Conservation (phyloP, 2,113 vertebrate genomes). For the Clupea harengus region DNA sequence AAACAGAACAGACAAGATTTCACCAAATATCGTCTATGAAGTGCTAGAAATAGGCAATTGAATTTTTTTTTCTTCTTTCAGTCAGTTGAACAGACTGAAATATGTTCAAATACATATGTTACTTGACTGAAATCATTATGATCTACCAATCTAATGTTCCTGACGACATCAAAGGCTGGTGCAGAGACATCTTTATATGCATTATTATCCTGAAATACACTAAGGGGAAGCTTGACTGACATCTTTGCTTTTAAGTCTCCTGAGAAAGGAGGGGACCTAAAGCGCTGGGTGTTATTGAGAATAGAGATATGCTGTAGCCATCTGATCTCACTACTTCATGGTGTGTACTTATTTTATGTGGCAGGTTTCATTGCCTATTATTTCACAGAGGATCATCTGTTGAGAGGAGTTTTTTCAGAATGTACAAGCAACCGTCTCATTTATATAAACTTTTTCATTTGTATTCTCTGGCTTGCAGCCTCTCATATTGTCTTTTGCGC, state of each 20-base stretch:
- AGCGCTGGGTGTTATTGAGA: conserved; percentile 3
- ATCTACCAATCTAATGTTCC: neutral
- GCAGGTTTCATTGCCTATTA: neutral
- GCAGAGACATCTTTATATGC: neutral
- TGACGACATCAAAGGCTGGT: neutral
- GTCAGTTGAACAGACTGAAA: neutral
- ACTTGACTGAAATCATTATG: neutral
- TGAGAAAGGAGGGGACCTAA: neutral
- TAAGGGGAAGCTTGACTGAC: neutral
- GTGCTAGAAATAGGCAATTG: neutral
- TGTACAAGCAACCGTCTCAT: neutral
- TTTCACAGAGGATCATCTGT: conserved; percentile 7
- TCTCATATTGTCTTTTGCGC: neutral
- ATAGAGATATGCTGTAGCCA: neutral
- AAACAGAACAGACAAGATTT: neutral
- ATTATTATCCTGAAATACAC: neutral
- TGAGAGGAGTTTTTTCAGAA: neutral
- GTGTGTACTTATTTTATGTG: neutral
- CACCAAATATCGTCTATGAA: no score
- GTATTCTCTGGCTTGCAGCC: neutral
- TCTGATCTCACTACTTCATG: neutral
- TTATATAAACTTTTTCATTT: neutral
- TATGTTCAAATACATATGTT: neutral
- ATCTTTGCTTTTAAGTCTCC: neutral
- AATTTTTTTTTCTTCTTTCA: neutral